phyloP scores from a whole-genome alignment of 2,888 invertebrate genomes.

The Rutpela maculata region DNA sequence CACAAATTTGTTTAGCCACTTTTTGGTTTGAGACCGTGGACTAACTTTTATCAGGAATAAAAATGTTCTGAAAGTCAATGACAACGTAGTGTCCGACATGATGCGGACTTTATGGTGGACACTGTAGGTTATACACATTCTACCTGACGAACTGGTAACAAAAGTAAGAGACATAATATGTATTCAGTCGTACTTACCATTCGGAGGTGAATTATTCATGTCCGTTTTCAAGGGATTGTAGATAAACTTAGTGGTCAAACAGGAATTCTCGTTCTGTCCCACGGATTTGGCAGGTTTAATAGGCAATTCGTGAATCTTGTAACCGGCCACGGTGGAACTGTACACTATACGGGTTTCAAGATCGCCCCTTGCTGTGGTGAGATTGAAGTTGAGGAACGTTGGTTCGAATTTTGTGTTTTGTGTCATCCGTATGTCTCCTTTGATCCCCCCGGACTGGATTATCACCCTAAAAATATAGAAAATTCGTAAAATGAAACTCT shows the following conservation, averaged over 20 bases:
- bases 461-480: constrained; percentile 76
- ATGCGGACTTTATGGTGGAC: too few relatives aligned
- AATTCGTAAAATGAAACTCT: too few relatives aligned
- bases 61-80: too few relatives aligned
- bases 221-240: constrained; percentile 85
- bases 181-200: constrained; percentile 74
- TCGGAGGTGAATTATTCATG: constrained; percentile 78
- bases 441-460: constrained; percentile 86
- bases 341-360: constrained; percentile 84
- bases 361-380: constrained; percentile 80
- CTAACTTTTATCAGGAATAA: too few relatives aligned
- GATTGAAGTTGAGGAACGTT: constrained; percentile 85
- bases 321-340: constrained; percentile 83
- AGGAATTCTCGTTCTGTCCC: constrained; percentile 75
- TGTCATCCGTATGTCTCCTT: constrained; percentile 85
- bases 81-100: too few relatives aligned
- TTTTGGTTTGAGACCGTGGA: too few relatives aligned
- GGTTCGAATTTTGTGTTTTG: constrained; percentile 91
- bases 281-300: constrained; percentile 77
- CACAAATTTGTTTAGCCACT: too few relatives aligned
- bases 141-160: not conserved
- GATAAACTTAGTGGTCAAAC: constrained; percentile 83
- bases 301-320: constrained; percentile 84
- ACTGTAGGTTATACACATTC: too few relatives aligned
- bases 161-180: not conserved